phyloP scores from a whole-genome alignment of 2,113 vertebrate genomes.

The Gobius niger region DNA sequence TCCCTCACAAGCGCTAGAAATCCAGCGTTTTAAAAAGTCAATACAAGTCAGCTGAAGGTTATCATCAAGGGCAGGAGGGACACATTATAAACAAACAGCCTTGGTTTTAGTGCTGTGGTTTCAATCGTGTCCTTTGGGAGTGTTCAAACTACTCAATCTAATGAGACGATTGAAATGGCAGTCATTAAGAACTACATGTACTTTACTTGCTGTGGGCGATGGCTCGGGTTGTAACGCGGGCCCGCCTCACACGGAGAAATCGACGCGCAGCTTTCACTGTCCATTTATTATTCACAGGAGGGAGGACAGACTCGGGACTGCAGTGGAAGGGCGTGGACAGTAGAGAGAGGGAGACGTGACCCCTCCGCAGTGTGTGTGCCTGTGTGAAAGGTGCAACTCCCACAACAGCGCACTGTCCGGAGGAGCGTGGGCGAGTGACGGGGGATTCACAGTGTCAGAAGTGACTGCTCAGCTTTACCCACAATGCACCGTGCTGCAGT shows the following conservation, averaged over 20 bases:
- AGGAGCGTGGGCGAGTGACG: conserved; percentile 19
- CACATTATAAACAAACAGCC: neutral
- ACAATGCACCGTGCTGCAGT: conserved; percentile 39
- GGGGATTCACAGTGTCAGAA: conserved; percentile 37
- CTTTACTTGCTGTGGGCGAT: neutral
- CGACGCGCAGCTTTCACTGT: conserved; percentile 39
- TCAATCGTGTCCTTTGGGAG: neutral
- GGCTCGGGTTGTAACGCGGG: neutral
- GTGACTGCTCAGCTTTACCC: conserved; percentile 45
- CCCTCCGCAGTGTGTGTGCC: conserved; percentile 4
- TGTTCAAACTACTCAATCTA: neutral
- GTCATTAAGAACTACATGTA: neutral
- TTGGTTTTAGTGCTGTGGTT: neutral
- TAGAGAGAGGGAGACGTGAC: conserved; percentile 19
- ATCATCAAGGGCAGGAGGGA: conserved; percentile 26
- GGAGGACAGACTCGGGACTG: conserved; percentile 37
- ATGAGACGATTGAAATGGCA: conserved; percentile 2
- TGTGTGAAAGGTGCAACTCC: conserved; percentile 13
- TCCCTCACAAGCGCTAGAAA: neutral
- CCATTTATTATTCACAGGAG: conserved; percentile 66
- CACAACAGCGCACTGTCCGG: neutral
- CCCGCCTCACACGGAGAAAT: conserved; percentile 24
- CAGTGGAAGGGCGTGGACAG: conserved; percentile 63
- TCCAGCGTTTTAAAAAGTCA: neutral
- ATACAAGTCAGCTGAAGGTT: conserved; percentile 20